These are phyloP conservation scores for Fregetta grallaria DNA, from an alignment of 2,113 vertebrate species.

Conservation along the genomic window DNA sequence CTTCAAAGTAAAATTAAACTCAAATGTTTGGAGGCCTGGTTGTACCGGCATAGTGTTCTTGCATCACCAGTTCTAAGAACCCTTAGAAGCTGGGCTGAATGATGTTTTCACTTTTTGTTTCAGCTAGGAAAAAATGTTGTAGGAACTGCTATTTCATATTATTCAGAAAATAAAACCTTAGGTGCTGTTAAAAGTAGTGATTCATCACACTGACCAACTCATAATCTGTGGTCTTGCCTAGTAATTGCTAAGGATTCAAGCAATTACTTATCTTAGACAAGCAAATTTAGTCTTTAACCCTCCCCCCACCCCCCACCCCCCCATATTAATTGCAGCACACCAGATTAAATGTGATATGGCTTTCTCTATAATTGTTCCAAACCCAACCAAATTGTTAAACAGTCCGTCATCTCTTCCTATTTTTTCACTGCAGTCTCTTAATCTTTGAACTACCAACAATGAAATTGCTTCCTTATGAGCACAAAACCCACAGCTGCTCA, in stretches of 20 bases:
- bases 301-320: too few species aligned
- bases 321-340: fast-evolving
- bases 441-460: neutral
- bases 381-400: neutral
- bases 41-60: neutral
- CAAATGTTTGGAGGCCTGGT: neutral
- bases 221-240: neutral
- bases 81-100: neutral
- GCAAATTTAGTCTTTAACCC: neutral
- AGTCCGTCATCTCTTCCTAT: neutral
- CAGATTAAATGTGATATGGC: neutral
- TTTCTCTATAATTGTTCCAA: neutral
- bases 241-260: neutral
- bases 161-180: neutral
- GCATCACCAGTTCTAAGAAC: neutral
- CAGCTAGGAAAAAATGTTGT: neutral
- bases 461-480: neutral
- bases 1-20: neutral
- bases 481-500: neutral
- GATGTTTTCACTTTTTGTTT: neutral
- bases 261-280: neutral
- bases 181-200: neutral
- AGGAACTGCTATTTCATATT: neutral
- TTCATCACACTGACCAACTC: neutral
- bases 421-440: neutral